These are phyloP conservation scores for Ambastaia sidthimunki DNA, from an alignment of 2,797 vertebrate genomes.

Conservation along the genomic window DNA sequence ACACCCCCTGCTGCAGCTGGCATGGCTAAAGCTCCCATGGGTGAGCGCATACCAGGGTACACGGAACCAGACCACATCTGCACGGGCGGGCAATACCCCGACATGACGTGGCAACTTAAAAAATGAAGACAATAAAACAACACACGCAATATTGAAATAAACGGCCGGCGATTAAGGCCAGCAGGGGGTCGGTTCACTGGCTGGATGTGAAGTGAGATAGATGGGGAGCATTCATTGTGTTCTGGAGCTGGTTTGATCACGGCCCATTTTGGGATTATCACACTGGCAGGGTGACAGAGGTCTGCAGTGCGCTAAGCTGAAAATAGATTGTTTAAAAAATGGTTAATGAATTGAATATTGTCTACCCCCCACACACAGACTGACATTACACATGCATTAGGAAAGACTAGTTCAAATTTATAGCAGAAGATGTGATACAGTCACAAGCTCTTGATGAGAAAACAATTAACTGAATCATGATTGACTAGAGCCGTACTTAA, in stretches of 20 bases:
- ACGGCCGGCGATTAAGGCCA: conserved; percentile 49
- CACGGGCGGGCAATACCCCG: conserved; percentile 56
- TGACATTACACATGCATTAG: background rate
- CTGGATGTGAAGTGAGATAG: conserved; percentile 23
- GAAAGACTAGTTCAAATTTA: background rate
- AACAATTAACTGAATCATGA: background rate
- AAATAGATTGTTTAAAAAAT: conserved; percentile 36
- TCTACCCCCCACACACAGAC: background rate
- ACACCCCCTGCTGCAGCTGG: conserved; percentile 28
- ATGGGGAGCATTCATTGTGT: conserved; percentile 39
- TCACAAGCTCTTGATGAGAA: no score
- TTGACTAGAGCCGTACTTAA: background rate
- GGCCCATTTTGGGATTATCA: conserved; percentile 58
- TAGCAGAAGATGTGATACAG: no score
- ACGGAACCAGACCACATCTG: conserved; percentile 44
- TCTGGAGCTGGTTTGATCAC: conserved; percentile 54
- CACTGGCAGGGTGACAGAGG: conserved; percentile 50
- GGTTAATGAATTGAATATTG: conserved; percentile 2
- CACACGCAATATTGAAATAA: conserved; percentile 57
- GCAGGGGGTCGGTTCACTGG: conserved; percentile 38
- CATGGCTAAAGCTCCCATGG: conserved; percentile 27
- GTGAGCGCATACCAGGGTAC: conserved; percentile 24
- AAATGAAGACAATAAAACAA: conserved; percentile 58
- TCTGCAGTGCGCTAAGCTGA: conserved; percentile 29
- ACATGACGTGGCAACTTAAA: conserved; percentile 50